Conservation (phyloP, 1,140 invertebrate species). For the Notospermus geniculatus region DNA sequence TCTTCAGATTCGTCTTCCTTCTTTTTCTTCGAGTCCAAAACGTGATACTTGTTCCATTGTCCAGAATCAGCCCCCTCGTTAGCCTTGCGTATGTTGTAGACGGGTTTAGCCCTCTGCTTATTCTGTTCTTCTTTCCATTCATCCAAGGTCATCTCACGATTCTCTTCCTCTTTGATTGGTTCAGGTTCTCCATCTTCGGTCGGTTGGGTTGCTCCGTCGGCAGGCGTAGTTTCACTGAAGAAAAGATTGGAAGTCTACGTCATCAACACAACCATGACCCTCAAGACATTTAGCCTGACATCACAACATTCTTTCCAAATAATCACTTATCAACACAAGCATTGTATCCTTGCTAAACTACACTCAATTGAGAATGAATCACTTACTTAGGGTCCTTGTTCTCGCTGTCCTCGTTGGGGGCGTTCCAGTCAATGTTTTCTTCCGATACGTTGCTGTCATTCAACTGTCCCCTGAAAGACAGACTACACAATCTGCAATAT, state of each 20-base stretch:
- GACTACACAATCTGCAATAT: too few relatives aligned
- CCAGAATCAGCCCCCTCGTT: slow-evolving; percentile 87
- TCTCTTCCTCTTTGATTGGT: slow-evolving; percentile 27
- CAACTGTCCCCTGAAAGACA: neutral
- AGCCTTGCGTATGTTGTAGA: slow-evolving; percentile 84
- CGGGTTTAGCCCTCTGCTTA: slow-evolving; percentile 16
- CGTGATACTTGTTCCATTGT: slow-evolving; percentile 90
- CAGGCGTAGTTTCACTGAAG: slow-evolving; percentile 13
- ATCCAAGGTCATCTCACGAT: slow-evolving; percentile 21
- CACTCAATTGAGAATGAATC: neutral
- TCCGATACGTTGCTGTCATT: slow-evolving; percentile 19
- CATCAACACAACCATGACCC: too few relatives aligned
- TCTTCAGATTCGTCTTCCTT: slow-evolving; percentile 62
- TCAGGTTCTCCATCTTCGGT: slow-evolving; percentile 19
- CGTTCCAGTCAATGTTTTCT: slow-evolving; percentile 13
- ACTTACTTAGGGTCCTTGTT: slow-evolving; percentile 18
- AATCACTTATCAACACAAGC: too few relatives aligned
- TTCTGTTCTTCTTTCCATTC: slow-evolving; percentile 14
- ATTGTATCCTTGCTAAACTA: neutral
- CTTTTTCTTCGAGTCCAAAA: slow-evolving; percentile 75
- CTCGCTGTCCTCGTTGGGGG: slow-evolving; percentile 5
- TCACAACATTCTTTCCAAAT: too few relatives aligned
- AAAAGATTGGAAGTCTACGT: too few relatives aligned
- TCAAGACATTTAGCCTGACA: too few relatives aligned
- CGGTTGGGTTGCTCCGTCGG: slow-evolving; percentile 62